Base-by-base conservation (phyloP, 2,113 vertebrate species). In the Toxostoma redivivum region DNA sequence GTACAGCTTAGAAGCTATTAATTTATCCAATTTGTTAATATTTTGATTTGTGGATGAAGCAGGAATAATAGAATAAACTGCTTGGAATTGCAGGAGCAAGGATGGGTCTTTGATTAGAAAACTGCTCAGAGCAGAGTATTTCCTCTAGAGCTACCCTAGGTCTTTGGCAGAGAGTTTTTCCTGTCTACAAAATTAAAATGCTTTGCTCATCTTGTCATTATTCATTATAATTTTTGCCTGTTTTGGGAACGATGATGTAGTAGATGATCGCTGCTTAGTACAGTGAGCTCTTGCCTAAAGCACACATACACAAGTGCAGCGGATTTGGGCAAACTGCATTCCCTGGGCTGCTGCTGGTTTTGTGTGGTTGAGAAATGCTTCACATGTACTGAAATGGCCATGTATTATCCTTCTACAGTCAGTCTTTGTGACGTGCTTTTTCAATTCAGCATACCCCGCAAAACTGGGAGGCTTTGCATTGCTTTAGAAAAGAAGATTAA, bases 401-500 rank as follows among this genome's bases (percentile, higher is more conserved):
- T 20, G n/a, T 74, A 33, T 77, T 90, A 61, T 88, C n/a, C 53
- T 92, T 79, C 81, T 47, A 11, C n/a, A 78, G 42, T 58, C 77
- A 66, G 64, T 31, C 35, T 81, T 89, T 58, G 71, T 88, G 88
- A 80, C 2, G 0, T 71, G 56, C 56, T 81, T 81, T 92, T 91
- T 74, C 81, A 74, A 53, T 78, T 73, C 45, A 1, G n/a, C 40
- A 28, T 60, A 56, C 22, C 38, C 74, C 0, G 1, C 60, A 76
- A 80, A 94, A 87, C 74, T 25, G 74, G 31, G 62, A 94, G 67
- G 81, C 85, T 94, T 89, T 84, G 37, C 69, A 51, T 86, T 91
- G 69, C 87, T 93, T 88, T 82, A 80, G 94, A 89, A 87, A 91
- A 92, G 86, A 91, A 54, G 81, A 93, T 94, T 92, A 90, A 65